These are phyloP conservation scores for Stegastes partitus DNA, from an alignment of 2,113 vertebrate genomes.

Conservation along the genomic window DNA sequence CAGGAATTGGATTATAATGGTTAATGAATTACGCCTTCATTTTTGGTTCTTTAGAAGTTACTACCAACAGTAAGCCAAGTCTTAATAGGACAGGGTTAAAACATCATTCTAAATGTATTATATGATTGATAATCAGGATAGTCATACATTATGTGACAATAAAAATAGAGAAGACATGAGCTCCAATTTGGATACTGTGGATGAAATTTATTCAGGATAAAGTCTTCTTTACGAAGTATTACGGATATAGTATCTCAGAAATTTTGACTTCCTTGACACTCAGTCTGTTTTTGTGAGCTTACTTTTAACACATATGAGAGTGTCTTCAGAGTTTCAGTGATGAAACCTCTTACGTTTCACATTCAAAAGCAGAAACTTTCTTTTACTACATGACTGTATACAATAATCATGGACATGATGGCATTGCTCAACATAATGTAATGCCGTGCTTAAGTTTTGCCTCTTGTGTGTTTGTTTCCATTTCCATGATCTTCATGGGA, in stretches of 20 bases:
- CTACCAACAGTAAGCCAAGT: neutral
- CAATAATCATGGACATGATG: no score
- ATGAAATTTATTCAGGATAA: neutral
- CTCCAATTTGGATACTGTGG: conserved; percentile 1
- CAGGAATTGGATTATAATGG: conserved; percentile 23
- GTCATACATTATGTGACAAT: neutral
- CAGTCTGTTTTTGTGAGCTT: no score
- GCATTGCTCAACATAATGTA: no score
- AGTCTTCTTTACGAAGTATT: neutral
- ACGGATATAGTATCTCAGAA: neutral
- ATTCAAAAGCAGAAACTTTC: no score
- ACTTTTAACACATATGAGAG: no score
- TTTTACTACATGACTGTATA: no score
- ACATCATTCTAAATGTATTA: neutral
- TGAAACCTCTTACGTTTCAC: no score
- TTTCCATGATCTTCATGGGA: no score
- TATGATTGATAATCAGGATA: neutral
- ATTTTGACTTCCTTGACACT: neutral
- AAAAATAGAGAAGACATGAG: neutral
- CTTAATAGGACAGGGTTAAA: neutral
- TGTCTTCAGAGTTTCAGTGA: no score
- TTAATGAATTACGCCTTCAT: neutral
- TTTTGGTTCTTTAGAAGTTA: neutral
- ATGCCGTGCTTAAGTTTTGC: no score
- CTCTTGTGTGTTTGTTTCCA: no score